phyloP scores from a whole-genome alignment of 2,797 vertebrate genomes.

The Coluber constrictor region DNA sequence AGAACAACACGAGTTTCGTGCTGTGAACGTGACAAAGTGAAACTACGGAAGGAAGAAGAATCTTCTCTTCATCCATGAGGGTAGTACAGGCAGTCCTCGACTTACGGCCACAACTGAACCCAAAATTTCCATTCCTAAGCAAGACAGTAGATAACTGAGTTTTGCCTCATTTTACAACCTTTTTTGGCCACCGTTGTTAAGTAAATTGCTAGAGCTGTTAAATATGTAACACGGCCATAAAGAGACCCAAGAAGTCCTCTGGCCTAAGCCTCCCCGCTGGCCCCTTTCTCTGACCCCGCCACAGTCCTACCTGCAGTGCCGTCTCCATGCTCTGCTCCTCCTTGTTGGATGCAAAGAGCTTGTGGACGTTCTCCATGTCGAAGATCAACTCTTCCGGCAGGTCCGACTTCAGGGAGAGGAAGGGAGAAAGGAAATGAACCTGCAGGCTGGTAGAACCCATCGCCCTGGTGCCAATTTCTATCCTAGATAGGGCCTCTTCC shows the following conservation, averaged over 20 bases:
- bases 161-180: too few relatives aligned
- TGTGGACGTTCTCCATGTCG: slow-evolving; percentile 69
- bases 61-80: neutral
- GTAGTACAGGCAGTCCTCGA: neutral
- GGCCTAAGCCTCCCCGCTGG: neutral
- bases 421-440: neutral
- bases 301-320: slow-evolving; percentile 31
- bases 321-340: slow-evolving; percentile 51
- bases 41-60: neutral
- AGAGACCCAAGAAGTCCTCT: too few relatives aligned
- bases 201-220: too few relatives aligned
- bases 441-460: neutral
- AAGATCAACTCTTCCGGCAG: slow-evolving; percentile 60
- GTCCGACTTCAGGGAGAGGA: slow-evolving; percentile 35
- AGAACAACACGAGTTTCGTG: neutral
- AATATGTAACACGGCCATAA: too few relatives aligned
- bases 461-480: neutral
- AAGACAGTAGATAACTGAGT: too few relatives aligned
- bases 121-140: too few relatives aligned
- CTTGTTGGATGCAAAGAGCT: slow-evolving; percentile 68
- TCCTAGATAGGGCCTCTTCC: neutral
- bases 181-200: too few relatives aligned
- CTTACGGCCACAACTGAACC: too few relatives aligned
- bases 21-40: neutral
- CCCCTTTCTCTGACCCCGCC: neutral